These are phyloP conservation scores for Heteromormyrus szaboi DNA, from an alignment of 2,797 vertebrate species.

Conservation along the genomic window DNA sequence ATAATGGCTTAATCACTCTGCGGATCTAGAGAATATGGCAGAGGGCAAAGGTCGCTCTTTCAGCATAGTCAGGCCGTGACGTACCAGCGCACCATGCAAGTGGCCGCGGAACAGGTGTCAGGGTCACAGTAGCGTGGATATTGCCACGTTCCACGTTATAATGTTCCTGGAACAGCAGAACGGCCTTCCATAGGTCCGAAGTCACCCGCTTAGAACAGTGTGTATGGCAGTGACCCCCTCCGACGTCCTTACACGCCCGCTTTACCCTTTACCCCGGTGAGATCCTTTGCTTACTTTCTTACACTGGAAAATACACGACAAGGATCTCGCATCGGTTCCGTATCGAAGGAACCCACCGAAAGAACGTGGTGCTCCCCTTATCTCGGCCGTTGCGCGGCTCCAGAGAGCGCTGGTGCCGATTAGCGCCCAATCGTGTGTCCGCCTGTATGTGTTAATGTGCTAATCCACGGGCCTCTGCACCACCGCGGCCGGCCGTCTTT, in stretches of 20 bases:
- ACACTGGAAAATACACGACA: neutral
- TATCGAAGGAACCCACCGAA: neutral
- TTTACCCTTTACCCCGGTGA: neutral
- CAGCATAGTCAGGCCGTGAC: neutral
- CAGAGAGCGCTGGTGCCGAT: slow-evolving; percentile 36
- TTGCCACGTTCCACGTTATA: neutral
- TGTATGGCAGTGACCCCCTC: neutral
- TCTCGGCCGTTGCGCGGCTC: neutral
- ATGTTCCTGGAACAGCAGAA: neutral
- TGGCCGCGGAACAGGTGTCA: neutral
- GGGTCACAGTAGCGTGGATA: neutral
- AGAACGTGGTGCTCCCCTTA: neutral
- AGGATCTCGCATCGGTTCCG: neutral
- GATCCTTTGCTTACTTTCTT: neutral
- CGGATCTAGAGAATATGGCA: neutral
- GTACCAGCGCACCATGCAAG: neutral
- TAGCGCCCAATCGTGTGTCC: slow-evolving; percentile 29
- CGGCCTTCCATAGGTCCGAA: neutral
- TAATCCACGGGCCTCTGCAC: slow-evolving; percentile 46
- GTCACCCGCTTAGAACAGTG: neutral
- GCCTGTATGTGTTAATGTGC: slow-evolving; percentile 50
- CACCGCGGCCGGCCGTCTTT: slow-evolving; percentile 41
- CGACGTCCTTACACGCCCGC: neutral
- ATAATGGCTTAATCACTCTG: neutral
- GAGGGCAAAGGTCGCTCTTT: neutral